Conservation (phyloP, 1,140 invertebrate species). For the Calliopsis andreniformis region DNA sequence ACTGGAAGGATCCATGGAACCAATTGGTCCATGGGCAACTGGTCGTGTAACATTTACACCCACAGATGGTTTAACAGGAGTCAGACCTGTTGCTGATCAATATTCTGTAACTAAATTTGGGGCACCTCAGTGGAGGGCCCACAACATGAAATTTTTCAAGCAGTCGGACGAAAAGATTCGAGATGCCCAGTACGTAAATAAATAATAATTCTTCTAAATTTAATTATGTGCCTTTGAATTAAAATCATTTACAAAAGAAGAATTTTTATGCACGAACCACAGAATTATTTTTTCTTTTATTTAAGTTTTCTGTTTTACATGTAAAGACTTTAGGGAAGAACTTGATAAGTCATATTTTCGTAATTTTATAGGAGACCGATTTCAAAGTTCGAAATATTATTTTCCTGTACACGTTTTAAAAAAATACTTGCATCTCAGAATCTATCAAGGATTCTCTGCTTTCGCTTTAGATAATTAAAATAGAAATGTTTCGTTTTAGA, state of each 20-base stretch:
- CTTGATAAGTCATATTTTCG: too few species aligned
- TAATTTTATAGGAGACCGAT: too few species aligned
- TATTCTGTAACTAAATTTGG: slow-evolving; percentile 88
- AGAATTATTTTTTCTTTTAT: not conserved
- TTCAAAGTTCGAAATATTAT: too few species aligned
- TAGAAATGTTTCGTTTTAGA: too few species aligned
- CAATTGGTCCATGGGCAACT: slow-evolving; percentile 86
- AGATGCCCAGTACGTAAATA: slow-evolving; percentile 56
- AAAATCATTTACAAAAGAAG: too few species aligned
- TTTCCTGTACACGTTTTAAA: too few species aligned
- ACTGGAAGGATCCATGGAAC: slow-evolving; percentile 75
- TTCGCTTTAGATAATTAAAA: too few species aligned
- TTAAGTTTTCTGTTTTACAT: too few species aligned
- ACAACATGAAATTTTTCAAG: slow-evolving; percentile 59
- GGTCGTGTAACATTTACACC: slow-evolving; percentile 87
- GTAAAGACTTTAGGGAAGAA: too few species aligned
- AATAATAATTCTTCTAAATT: not conserved
- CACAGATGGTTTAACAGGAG: slow-evolving; percentile 85
- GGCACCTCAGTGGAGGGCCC: slow-evolving; percentile 81
- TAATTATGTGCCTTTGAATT: too few species aligned
- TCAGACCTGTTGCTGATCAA: slow-evolving; percentile 87
- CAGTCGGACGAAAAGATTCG: slow-evolving; percentile 60
- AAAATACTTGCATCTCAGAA: too few species aligned
- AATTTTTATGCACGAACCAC: not conserved
- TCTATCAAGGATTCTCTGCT: too few species aligned